phyloP scores from a whole-genome alignment of 2,888 invertebrate species.

The Ichneumon xanthorius region DNA sequence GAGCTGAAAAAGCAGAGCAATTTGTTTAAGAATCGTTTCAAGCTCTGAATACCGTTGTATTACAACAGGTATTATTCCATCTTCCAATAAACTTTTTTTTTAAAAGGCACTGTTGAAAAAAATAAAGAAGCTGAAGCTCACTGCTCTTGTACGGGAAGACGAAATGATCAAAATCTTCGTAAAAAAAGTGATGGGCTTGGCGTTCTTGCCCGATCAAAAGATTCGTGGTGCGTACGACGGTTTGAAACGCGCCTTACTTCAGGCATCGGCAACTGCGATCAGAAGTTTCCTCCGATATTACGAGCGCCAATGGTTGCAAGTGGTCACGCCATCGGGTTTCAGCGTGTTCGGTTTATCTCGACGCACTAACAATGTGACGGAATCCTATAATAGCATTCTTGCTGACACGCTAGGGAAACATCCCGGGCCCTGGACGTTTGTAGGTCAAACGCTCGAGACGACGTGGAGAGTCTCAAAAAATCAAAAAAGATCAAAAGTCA shows the following conservation, averaged over 20 bases:
- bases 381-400: slow-evolving; percentile 45
- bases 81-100: neutral
- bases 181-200: slow-evolving; percentile 53
- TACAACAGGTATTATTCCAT: neutral
- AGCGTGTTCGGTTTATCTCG: slow-evolving; percentile 42
- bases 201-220: slow-evolving; percentile 39
- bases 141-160: slow-evolving; percentile 7
- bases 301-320: slow-evolving; percentile 46
- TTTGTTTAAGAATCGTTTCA: neutral
- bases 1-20: too few relatives aligned
- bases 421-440: slow-evolving; percentile 54
- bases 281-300: slow-evolving; percentile 24
- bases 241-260: neutral
- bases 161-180: slow-evolving; percentile 12
- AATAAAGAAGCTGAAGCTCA: neutral
- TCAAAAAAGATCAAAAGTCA: neutral
- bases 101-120: neutral
- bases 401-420: slow-evolving; percentile 44
- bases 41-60: neutral
- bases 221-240: neutral
- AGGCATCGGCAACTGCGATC: neutral
- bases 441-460: slow-evolving; percentile 26
- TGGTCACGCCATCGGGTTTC: slow-evolving; percentile 47
- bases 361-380: slow-evolving; percentile 55
- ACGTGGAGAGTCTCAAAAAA: neutral